Evolutionary conservation across 2,797 vertebrate species (phyloP).

Genomic region (Coracias cyanogaster): DNA sequence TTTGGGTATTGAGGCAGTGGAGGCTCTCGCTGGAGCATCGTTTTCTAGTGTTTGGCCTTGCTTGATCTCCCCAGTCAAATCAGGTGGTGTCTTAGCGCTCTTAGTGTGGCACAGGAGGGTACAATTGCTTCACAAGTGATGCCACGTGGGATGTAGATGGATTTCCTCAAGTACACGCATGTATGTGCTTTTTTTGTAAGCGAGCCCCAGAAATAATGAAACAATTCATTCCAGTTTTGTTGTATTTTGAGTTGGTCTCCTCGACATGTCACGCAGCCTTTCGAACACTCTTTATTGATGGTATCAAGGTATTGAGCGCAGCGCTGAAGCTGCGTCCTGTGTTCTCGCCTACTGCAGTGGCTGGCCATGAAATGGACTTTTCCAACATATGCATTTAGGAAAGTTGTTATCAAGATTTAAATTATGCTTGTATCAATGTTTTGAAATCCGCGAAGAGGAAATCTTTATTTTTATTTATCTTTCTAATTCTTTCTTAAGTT

Average conservation of each 20-base stretch:
- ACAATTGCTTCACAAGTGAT: not conserved
- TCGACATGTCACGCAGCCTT: not conserved
- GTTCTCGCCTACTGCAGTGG: not conserved
- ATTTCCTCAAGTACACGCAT: not conserved
- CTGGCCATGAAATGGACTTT: not conserved
- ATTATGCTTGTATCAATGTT: not conserved
- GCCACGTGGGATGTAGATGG: not conserved
- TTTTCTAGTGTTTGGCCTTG: not conserved
- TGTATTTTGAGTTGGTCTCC: not conserved
- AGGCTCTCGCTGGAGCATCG: accelerated
- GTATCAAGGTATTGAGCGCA: not conserved
- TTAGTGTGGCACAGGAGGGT: no score
- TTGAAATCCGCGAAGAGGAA: not conserved
- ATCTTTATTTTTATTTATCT: not conserved
- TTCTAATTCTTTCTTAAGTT: not conserved
- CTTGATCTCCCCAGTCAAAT: not conserved
- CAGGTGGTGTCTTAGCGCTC: not conserved
- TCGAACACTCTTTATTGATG: not conserved
- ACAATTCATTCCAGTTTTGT: not conserved
- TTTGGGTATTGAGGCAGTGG: not conserved
- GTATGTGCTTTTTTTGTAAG: not conserved
- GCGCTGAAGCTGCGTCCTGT: not conserved
- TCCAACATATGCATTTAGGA: not conserved
- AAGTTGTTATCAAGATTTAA: not conserved
- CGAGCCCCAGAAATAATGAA: not conserved